Base-by-base conservation (phyloP, 2,797 vertebrate genomes). In the Acipenser ruthenus region DNA sequence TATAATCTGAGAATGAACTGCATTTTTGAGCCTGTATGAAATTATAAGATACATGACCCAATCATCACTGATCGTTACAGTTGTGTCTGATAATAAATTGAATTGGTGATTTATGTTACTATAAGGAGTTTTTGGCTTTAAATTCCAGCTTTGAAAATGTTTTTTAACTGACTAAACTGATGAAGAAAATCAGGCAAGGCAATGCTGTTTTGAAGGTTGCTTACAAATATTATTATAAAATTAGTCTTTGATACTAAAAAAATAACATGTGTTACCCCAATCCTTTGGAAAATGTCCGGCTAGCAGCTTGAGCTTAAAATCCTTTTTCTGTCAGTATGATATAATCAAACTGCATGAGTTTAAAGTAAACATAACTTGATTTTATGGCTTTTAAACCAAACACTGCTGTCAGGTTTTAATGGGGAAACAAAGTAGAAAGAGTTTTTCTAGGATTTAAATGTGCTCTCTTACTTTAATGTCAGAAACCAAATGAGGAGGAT, bases 331-430 rank as follows among this genome's bases (percentile, higher is more conserved):
- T 58, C 55, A 12, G 13, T 6, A 58, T 12, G 1, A 58, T 58
- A 58, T 58, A 58, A 58, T 58, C 55, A 58, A 58, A 58, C 55
- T 58, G 55, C 55, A 58, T 55, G 55, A 58, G 55, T 58, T 58
- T 58, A 12, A 58, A 58, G 11, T 6, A 58, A 58, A 58, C 55
- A 11, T 58, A 13, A 58, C 55, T 58, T 58, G 55, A 56, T 6
- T 56, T 56, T n/a, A 12, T 58, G 55, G 6, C 55, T 58, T 58
- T 58, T 58, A 58, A 11, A 58, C 55, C 55, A 58, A 58, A 37
- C 23, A 37, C 55, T n/a, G 11, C 55, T 58, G 55, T 58, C 55
- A 58, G 13, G 13, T 8, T 6, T 12, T 6, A n/a, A 12, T n/a
- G 55, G 55, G 55, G 6, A n/a, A 58, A 53, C 6, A 58, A 58